These are phyloP conservation scores for Octopus sinensis DNA, from an alignment of 1,140 invertebrate species.

Conservation along the genomic window DNA sequence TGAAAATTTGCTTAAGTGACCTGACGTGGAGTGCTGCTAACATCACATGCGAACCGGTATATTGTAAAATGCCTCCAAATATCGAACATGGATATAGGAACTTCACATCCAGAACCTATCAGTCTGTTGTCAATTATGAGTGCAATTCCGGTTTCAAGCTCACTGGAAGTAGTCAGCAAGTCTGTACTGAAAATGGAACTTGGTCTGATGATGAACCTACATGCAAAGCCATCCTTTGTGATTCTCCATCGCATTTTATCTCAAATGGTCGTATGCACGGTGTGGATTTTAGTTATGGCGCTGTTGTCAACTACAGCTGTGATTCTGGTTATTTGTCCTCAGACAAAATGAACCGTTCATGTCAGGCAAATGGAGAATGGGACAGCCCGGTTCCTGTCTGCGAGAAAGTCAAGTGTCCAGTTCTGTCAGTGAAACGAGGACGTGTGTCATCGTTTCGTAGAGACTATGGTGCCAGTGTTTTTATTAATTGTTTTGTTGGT, in stretches of 20 bases:
- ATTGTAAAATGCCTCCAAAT: conserved; percentile 7
- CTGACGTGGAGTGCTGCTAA: conserved; percentile 39
- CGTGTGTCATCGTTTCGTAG: conserved; percentile 28
- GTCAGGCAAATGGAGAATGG: conserved; percentile 71
- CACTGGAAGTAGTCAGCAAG: conserved; percentile 15
- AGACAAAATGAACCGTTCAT: conserved; percentile 26
- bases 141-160: conserved; percentile 29
- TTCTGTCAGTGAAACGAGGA: conserved; percentile 31
- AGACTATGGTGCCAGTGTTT: conserved; percentile 29
- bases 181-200: conserved; percentile 39
- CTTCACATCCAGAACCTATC: background rate
- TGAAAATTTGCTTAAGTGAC: conserved; percentile 30
- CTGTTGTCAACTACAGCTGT: conserved; percentile 37
- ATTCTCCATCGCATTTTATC: conserved; percentile 32
- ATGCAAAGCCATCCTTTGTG: conserved; percentile 37
- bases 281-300: conserved; percentile 31
- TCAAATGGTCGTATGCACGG: conserved; percentile 44
- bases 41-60: conserved; percentile 30
- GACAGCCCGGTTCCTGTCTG: conserved; percentile 60
- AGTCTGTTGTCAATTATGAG: conserved; percentile 16
- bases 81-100: conserved; percentile 17
- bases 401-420: conserved; percentile 28
- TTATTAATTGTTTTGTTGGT: conserved; percentile 63
- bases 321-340: conserved; percentile 33
- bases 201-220: conserved; percentile 37